phyloP scores from a whole-genome alignment of 2,113 vertebrate genomes.

The Sceloporus undulatus region DNA sequence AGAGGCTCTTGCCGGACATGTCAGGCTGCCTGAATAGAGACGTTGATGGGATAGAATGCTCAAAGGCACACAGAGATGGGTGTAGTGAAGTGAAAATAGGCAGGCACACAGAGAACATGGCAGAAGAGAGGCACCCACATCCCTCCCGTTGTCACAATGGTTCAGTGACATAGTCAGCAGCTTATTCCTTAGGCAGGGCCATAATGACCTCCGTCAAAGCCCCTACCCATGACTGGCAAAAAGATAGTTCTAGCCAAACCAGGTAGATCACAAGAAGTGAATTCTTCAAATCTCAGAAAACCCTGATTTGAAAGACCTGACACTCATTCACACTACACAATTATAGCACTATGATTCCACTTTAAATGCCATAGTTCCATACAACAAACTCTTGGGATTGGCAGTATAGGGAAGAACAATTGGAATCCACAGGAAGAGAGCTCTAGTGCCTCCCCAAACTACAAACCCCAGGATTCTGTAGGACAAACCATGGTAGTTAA shows the following conservation, averaged over 20 bases:
- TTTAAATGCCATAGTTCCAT: no score
- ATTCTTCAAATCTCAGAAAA: no score
- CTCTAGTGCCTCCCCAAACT: no score
- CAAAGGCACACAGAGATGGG: neutral
- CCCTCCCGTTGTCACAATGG: neutral
- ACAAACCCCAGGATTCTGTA: no score
- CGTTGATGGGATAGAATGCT: neutral
- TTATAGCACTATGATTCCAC: no score
- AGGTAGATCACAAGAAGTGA: no score
- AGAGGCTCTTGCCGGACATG: neutral
- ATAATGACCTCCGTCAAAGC: neutral
- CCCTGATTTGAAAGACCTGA: no score
- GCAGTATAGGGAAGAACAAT: no score
- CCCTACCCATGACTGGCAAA: neutral
- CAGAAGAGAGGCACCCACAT: neutral
- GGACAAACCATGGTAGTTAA: no score
- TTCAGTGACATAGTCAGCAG: neutral
- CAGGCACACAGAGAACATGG: neutral
- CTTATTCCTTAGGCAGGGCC: neutral
- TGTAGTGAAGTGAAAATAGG: neutral
- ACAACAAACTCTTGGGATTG: no score
- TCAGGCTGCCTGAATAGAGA: conserved; percentile 6
- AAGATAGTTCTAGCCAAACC: neutral
- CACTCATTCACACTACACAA: no score
- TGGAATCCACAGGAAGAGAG: no score